Evolutionary conservation across 2,888 invertebrate genomes (phyloP).

Genomic region (Dusona sp.): DNA sequence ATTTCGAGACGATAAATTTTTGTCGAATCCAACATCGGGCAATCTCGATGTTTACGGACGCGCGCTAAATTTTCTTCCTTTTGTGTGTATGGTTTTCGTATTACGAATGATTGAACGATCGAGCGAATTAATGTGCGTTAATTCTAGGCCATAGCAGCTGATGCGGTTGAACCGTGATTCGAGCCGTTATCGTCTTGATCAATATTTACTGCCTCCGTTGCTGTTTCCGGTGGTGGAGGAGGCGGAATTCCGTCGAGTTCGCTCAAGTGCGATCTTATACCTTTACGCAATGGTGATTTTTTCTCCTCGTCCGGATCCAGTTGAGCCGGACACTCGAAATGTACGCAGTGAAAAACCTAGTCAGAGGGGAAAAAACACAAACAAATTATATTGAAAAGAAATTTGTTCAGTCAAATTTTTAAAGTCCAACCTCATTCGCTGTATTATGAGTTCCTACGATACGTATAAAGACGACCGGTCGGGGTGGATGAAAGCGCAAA

Average conservation of each 20-base stretch:
- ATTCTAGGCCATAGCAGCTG: conserved; percentile 67
- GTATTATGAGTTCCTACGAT: conserved; percentile 99
- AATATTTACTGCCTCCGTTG: conserved; percentile 79
- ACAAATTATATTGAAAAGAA: not conserved
- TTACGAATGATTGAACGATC: conserved; percentile 8
- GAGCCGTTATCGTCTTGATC: conserved; percentile 77
- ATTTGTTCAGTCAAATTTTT: conserved; percentile 28
- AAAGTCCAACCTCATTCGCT: conserved; percentile 93
- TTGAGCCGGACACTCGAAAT: conserved; percentile 97
- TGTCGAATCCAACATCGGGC: conserved; percentile 19
- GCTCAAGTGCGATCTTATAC: conserved; percentile 59
- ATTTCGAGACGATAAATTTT: not conserved
- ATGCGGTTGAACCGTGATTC: conserved; percentile 70
- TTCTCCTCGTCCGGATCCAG: conserved; percentile 73
- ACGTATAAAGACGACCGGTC: conserved; percentile 96
- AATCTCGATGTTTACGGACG: conserved; percentile 5
- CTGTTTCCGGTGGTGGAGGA: conserved; percentile 78
- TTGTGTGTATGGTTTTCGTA: not conserved
- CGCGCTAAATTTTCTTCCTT: not conserved
- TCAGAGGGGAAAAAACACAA: not conserved
- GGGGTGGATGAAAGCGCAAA: conserved; percentile 90
- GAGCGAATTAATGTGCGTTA: conserved; percentile 25
- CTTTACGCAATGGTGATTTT: conserved; percentile 75
- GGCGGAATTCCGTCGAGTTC: conserved; percentile 57
- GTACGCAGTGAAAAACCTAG: conserved; percentile 98